Base-by-base conservation (phyloP, 1,140 invertebrate species). In the Diachasma alloeum region DNA sequence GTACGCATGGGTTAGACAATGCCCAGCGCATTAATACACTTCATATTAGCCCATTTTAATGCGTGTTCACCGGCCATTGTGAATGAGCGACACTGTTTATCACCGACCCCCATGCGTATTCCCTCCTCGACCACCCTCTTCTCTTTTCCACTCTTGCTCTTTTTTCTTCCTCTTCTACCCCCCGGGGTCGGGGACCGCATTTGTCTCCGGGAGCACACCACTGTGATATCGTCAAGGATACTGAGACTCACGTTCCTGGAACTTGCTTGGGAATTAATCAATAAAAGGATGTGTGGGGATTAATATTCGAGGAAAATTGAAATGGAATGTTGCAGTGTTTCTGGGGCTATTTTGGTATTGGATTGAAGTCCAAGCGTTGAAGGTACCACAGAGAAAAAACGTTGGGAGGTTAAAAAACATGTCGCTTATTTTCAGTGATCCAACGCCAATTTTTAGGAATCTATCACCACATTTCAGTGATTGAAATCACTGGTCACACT, bases 81-180 rank as follows among this genome's bases (percentile, higher is more conserved):
- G 88, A 88, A 88, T 87, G 87, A 89, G 87, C 88, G 88, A 88
- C 88, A 90, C 88, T 89, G 89, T 90, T 89, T 89, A 90, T 89
- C 88, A 89, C 87, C 85, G 87, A 85, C 85, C 87, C 87, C 87
- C 87, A 81, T 87, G 83, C 80, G 66, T 68, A 68, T 39, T 68
- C 79, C 78, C 72, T 81, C 79, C 80, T 15, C 48, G 15, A 46
- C 4, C 77, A 83, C 36, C 80, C 72, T 82, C 68, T 78, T 76
- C 63, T 42, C 59, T 48, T 56, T 76, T 22, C 26, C 31, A 37
- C 22, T 74, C 10, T 74, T 67, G 19, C 24, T 36, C 26, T 72
- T 71, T 71, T 36, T 31, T 72, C 31, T 24, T 72, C 24, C 26
- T 68, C 8, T 37, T n/a, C 31, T 68, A 37, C 66, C 82, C 78